Percentiles rank a stretch among this genome's conserved stretches.
These are phyloP conservation scores for Caradrina clavipalpis DNA, from an alignment of 2,888 invertebrate species.

Conservation along the genomic window DNA sequence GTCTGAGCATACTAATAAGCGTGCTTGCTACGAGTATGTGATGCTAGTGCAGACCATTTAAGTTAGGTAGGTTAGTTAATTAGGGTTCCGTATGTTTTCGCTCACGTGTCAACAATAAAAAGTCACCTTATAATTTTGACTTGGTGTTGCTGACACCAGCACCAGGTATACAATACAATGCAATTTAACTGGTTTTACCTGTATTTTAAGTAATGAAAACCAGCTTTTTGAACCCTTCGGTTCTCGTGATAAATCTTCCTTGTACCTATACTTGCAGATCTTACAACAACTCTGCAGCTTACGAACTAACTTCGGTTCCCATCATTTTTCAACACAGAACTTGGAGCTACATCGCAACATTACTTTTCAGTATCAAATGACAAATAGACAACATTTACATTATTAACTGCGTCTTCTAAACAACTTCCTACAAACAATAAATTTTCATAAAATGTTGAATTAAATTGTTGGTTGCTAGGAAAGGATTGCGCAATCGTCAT, in stretches of 20 bases:
- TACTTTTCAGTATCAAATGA: background rate
- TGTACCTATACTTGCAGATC: background rate
- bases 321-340: background rate
- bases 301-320: background rate
- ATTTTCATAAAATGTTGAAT: constrained; percentile 2
- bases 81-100: background rate
- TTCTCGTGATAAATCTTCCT: no score
- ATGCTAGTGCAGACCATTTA: background rate
- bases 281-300: background rate
- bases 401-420: constrained; percentile 8
- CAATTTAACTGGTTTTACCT: background rate
- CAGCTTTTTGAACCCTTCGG: background rate
- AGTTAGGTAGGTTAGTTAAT: no score
- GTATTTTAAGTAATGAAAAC: background rate
- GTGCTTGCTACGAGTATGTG: background rate
- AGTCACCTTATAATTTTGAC: background rate
- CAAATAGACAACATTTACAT: constrained; percentile 22
- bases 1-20: background rate
- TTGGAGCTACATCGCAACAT: constrained; percentile 1
- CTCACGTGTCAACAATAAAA: background rate
- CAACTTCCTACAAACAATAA: constrained; percentile 18
- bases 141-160: no score
- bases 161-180: no score
- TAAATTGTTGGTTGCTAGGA: constrained; percentile 2
- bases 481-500: constrained; percentile 1